Evolutionary conservation across 1,140 invertebrate species (phyloP).

Genomic region (Schmidtea mediterranea): DNA sequence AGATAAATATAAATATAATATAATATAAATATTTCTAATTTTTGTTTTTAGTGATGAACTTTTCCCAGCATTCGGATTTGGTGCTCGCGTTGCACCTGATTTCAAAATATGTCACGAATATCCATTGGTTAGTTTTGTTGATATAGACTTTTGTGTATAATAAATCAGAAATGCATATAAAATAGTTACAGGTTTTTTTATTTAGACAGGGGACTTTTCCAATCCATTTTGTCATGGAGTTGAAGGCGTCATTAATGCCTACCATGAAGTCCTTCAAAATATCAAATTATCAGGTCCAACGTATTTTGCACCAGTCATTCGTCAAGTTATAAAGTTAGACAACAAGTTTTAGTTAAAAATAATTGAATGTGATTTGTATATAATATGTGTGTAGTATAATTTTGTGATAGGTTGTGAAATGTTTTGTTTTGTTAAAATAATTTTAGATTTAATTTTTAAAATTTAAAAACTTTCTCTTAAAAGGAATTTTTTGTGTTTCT

Average conservation of each 20-base stretch:
- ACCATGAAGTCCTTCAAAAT: conserved; percentile 24
- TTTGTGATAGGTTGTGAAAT: too few relatives aligned
- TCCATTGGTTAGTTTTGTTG: neutral
- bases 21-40: too few relatives aligned
- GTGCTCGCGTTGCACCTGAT: conserved; percentile 22
- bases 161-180: neutral
- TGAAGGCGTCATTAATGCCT: conserved; percentile 28
- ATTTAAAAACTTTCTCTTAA: too few relatives aligned
- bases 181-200: conserved; percentile 9
- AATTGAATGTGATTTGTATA: too few relatives aligned
- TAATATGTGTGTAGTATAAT: too few relatives aligned
- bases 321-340: conserved; percentile 18
- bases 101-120: conserved; percentile 7
- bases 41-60: conserved; percentile 18
- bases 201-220: conserved; percentile 30
- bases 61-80: conserved; percentile 26
- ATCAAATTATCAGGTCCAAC: conserved; percentile 31
- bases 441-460: too few relatives aligned
- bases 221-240: conserved; percentile 33
- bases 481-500: too few relatives aligned
- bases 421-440: too few relatives aligned
- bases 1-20: too few relatives aligned
- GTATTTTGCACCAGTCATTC: conserved; percentile 30
- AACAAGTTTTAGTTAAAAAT: too few relatives aligned
- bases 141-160: neutral